Base-by-base conservation (phyloP, 2,113 vertebrate species). In the Oncorhynchus tshawytscha region DNA sequence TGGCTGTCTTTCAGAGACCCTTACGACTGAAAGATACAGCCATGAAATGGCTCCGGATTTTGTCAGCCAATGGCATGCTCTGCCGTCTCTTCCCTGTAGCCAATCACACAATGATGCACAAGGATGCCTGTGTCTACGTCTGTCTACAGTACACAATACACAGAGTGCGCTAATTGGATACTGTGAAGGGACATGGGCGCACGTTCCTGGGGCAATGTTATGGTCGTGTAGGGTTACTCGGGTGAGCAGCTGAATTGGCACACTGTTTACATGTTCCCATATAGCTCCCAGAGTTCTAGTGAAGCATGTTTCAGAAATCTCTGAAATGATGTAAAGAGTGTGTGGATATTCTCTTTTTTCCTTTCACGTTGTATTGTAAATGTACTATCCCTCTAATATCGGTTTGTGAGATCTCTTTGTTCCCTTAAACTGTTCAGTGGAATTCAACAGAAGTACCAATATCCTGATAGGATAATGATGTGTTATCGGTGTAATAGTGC, bases 21-120 rank as follows among this genome's bases (percentile, higher is more conserved):
- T 70, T 71, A 68, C n/a, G 13, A 62, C 7, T 1, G 71, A 83
- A 75, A 4, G 7, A 57, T 59, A 78, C 76, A n/a, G 29, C 78
- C 83, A 70, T 79, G 90, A 92, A 88, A 92, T 92, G 91, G 88
- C 90, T 84, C 64, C 87, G 51, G 72, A 54, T 76, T 82, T 25
- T 62, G 59, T 18, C 57, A 78, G 51, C 91, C 88, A 91, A 85
- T 86, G n/a, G 59, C 0, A 3, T 54, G 22, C 71, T 3, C 34
- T 18, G 6, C 66, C 0, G 8, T 45, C 67, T 49, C 72, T 54
- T 60, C 24, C 11, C 72, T 51, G 59, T 78, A 62, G 78, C 90
- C 89, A 79, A 90, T 89, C 73, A 18, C 9, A 67, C 78, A 70
- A n/a, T 31, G 1, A 71, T 4, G 2, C 1, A 45, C 4, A 31